Evolutionary conservation across 2,113 vertebrate genomes (phyloP), one percentile per base, ranked within the genome.

Genomic region (Lepus europaeus): DNA sequence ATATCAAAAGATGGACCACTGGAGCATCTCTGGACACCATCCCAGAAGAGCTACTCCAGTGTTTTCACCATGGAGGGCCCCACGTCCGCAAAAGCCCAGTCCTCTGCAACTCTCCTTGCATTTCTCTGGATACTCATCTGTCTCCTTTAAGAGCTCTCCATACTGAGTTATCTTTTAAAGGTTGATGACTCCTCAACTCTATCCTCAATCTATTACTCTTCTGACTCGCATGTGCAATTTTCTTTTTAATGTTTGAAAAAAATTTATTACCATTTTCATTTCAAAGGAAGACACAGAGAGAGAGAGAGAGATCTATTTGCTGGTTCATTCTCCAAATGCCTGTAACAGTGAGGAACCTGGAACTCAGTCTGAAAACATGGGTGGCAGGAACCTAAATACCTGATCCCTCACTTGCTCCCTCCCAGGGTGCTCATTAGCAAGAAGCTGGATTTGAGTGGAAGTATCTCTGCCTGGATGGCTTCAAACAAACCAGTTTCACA

Each of bases 401-500:
- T 59, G 56, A 59, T 13, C 56, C 16, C 17, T 59, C 19, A 59
- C 56, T 16, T 59, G 56, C 56, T 59, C 14, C 56, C 56, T 59
- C 56, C 10, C 19, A 19, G 56, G 56, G 56, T 19, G 56, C 56
- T 59, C 56, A 59, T 56, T 19, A 59, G 12, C 56, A 59, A 59
- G 56, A 59, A 19, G 56, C 56, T 59, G 87, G 83, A 83, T 49
- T 36, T 72, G 13, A 83, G 11, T 25, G 78, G 76, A 95, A 95
- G 27, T 63, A 72, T 70, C 19, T 61, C 19, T 77, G 27, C 53
- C 72, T 4, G 10, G n/a, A 88, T 16, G 88, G 63, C 39, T 87
- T 79, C 78, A 86, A 87, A 94, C 25, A 87, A 90, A 92, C 31
- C 45, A 74, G 77, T 81, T 64, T 78, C 72, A 56, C 53, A 77